Evolutionary conservation across 2,797 vertebrate species (phyloP).

Genomic region (Sarcoramphus papa): DNA sequence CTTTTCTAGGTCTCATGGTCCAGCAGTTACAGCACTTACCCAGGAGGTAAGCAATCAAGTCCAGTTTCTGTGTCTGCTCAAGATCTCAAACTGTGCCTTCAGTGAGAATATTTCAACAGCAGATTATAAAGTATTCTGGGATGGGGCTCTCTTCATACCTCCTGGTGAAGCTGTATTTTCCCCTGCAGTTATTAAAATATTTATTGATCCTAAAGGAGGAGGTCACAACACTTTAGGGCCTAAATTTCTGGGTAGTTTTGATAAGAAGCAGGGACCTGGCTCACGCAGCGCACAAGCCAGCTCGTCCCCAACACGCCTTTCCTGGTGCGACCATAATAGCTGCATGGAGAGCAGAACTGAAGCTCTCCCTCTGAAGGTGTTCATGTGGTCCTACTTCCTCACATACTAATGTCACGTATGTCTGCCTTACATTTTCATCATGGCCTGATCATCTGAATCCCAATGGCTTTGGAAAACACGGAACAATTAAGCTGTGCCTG

Average conservation of each 20-base stretch:
- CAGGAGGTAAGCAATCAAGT: neutral
- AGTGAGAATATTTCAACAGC: neutral
- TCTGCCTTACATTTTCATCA: neutral
- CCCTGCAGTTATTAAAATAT: neutral
- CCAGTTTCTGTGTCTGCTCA: neutral
- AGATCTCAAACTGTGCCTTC: neutral
- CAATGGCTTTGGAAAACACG: neutral
- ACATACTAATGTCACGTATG: rapidly evolving
- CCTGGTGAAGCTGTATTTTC: neutral
- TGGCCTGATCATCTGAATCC: neutral
- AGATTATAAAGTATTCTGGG: neutral
- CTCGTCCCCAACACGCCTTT: neutral
- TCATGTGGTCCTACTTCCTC: neutral
- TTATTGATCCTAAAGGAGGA: neutral
- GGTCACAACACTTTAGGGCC: neutral
- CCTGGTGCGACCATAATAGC: neutral
- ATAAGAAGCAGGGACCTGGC: neutral
- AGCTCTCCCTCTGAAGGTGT: neutral
- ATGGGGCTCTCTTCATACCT: neutral
- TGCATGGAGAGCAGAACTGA: neutral
- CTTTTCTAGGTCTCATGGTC: neutral
- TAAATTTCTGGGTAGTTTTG: neutral
- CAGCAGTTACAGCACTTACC: neutral
- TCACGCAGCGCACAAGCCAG: rapidly evolving
- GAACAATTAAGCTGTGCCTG: neutral